These are phyloP conservation scores for Ephydatia muelleri DNA, from an alignment of 37 sponge, comb jelly and placozoan genomes.

Conservation along the genomic window DNA sequence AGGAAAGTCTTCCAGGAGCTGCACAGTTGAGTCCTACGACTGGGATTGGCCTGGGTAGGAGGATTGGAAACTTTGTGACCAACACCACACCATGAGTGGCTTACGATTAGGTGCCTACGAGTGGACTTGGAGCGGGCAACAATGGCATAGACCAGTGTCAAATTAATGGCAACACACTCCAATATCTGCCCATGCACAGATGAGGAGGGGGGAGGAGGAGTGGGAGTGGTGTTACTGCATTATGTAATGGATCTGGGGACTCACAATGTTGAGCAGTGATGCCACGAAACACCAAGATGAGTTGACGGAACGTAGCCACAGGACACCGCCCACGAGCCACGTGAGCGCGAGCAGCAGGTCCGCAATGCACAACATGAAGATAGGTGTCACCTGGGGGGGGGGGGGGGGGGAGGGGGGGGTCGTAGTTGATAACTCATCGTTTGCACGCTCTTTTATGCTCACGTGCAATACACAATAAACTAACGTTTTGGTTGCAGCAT, in stretches of 20 bases:
- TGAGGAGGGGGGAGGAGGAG: no score
- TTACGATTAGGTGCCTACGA: background rate
- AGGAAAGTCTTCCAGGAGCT: background rate
- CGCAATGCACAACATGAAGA: slow-evolving; percentile 56
- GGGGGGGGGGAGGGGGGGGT: no score
- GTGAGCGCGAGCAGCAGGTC: slow-evolving; percentile 40
- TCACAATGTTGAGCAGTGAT: slow-evolving; percentile 35
- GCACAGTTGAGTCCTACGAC: background rate
- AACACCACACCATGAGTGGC: background rate
- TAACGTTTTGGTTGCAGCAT: no score
- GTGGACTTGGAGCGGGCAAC: slow-evolving; percentile 15
- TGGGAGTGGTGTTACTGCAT: no score
- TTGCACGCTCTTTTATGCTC: background rate
- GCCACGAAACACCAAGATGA: slow-evolving; percentile 18
- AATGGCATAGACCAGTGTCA: slow-evolving; percentile 39
- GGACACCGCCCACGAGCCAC: slow-evolving; percentile 35
- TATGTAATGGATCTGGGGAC: no score
- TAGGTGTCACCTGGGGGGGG: slow-evolving; percentile 37
- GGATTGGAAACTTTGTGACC: background rate
- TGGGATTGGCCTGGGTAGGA: background rate
- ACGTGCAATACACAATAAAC: no score
- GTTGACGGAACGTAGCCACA: slow-evolving; percentile 6
- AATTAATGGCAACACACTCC: slow-evolving; percentile 40
- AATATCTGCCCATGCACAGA: slow-evolving; percentile 18
- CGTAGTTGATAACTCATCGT: background rate